Base-by-base conservation (phyloP, 2,888 invertebrate genomes). In the Drosophila pseudotalamancana region DNA sequence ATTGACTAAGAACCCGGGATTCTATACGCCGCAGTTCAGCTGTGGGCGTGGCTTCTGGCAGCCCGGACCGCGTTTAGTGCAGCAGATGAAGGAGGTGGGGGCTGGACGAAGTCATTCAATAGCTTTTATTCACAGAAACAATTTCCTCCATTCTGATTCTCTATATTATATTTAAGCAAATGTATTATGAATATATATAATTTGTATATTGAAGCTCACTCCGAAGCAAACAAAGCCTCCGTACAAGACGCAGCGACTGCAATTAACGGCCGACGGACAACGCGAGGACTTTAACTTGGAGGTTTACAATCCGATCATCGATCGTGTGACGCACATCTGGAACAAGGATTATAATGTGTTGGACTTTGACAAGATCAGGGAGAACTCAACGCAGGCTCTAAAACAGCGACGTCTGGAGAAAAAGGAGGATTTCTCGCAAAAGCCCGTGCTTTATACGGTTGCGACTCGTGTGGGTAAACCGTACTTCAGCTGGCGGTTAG, bases 391-490 rank as follows among this genome's bases (percentile, higher is more conserved):
- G 0, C 76, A 88, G 37, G 60, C 76, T 0, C 25, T 74, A 2
- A 85, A 92, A 93, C 71, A 92, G 89, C 67, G 63, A n/a, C 74
- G 77, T 5, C 62, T 77, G 8, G 64, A 74, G 2, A 66, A 64
- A 0, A 85, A 92, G 94, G 75, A 92, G 90, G 66, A 92, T 93
- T 88, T 95, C 94, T 88, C 93, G 90, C 62, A 92, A 94, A 86
- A 86, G 19, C 77, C 79, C 2, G 93, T 94, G 68, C 94, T 94
- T 80, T 95, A 94, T 90, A 94, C 94, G 6, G 93, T 97, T 1
- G 94, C 95, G 0, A 95, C 95, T 11, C 94, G 96, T 50, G 90
- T 95, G 77, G 96, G 96, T 1, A 93, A 94, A 9, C 96, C 96
- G 0, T 96, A 94, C 89, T 92, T 96, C 31, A 93, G 94, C 88